These are phyloP conservation scores for Philaethria dido DNA, from an alignment of 2,888 invertebrate species.

Conservation along the genomic window DNA sequence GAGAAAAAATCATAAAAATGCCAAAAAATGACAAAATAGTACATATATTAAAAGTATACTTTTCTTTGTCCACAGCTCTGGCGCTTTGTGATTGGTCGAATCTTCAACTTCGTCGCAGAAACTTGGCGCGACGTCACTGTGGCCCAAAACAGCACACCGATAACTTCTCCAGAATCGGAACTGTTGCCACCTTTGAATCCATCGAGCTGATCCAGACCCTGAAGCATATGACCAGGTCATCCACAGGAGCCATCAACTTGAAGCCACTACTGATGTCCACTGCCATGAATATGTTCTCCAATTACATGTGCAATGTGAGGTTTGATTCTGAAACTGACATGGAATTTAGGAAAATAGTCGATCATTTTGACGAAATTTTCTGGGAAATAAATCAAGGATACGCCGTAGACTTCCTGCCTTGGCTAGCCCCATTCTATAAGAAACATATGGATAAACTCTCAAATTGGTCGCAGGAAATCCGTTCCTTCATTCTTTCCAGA, in stretches of 20 bases:
- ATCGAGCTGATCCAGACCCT: constrained; percentile 84
- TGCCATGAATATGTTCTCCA: constrained; percentile 92
- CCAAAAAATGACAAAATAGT: too few relatives aligned
- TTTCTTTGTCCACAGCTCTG: constrained; percentile 86
- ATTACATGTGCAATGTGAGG: constrained; percentile 93
- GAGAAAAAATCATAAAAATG: too few relatives aligned
- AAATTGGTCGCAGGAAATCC: constrained; percentile 87
- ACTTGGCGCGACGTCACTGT: constrained; percentile 91
- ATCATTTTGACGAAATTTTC: constrained; percentile 93
- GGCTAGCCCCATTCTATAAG: constrained; percentile 89
- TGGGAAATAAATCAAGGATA: constrained; percentile 96
- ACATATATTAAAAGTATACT: background rate
- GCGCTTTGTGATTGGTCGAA: constrained; percentile 95
- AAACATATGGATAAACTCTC: constrained; percentile 87
- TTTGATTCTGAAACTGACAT: constrained; percentile 87
- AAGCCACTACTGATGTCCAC: constrained; percentile 89
- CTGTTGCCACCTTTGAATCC: constrained; percentile 87
- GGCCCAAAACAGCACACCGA: constrained; percentile 90
- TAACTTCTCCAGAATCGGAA: constrained; percentile 88
- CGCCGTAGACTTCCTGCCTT: constrained; percentile 93
- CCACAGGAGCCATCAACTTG: constrained; percentile 79
- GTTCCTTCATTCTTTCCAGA: constrained; percentile 88
- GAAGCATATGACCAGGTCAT: constrained; percentile 64
- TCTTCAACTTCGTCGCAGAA: constrained; percentile 90
- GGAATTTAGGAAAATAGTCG: constrained; percentile 87